Evolutionary conservation across 2,113 vertebrate genomes (phyloP), one percentile per base, ranked within the genome.

Genomic region (Machaerirhynchus nigripectus): DNA sequence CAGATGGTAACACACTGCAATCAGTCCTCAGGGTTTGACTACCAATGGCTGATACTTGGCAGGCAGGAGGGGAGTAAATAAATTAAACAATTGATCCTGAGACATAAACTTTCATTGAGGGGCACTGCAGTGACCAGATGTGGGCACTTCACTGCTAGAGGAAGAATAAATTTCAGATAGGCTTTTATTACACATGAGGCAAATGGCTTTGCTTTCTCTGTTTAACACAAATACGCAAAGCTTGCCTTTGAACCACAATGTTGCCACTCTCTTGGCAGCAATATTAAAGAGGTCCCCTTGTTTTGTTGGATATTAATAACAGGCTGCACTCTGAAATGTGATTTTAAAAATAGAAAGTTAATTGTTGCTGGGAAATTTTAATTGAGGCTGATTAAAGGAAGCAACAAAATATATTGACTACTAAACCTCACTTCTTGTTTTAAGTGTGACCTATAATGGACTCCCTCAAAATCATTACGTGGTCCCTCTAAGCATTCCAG

Each of bases 271-370:
- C 94, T 75, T 91, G 64, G 89, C 52, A 89, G 73, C 74, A 93
- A 89, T 94, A 53, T 89, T 89, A 75, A 98, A 94, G 90, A 84
- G 81, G 64, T 91, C 63, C 1, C 11, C 50, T 84, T 90, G 47
- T 77, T 96, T 94, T 70, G 26, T 70, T 76, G 78, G 92, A 90
- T 89, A 87, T 79, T 93, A 96, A 87, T 77, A 68, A 67, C 92
- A 95, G 92, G 50, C 50, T 90, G 53, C 64, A 42, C 56, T 74
- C 84, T 83, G 56, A 85, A 95, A 89, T 82, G 88, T 70, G 60
- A 91, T 97, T 97, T 97, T 90, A 96, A 97, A 97, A 97, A 96
- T 95, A 96, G 95, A 87, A 91, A 88, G 53, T 89, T 96, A 91
- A 88, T 93, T 97, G 81, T 91, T 94, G 68, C 75, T 82, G 86